Percentiles rank a stretch among this genome's conserved stretches.
These are phyloP conservation scores for Dromas ardeola DNA, from an alignment of 2,113 vertebrate species.

Conservation along the genomic window DNA sequence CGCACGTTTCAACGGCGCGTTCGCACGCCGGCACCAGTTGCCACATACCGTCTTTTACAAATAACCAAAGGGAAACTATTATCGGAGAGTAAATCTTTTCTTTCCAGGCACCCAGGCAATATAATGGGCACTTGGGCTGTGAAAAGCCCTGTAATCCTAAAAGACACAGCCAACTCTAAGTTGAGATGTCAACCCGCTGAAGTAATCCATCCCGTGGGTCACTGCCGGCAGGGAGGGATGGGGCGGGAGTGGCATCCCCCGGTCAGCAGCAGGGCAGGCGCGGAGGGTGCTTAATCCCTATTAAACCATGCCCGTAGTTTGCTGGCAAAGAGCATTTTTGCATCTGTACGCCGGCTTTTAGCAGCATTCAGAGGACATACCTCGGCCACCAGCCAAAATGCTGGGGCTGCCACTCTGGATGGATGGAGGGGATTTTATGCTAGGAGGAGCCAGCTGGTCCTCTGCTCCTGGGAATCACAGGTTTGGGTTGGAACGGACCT, in stretches of 20 bases:
- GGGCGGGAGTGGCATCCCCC: fast-evolving
- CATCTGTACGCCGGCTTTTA: not conserved
- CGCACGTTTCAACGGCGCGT: fast-evolving
- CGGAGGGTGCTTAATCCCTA: not conserved
- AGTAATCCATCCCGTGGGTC: not conserved
- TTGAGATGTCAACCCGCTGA: not conserved
- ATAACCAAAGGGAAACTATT: not conserved
- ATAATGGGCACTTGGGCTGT: not conserved
- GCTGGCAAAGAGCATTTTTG: not conserved
- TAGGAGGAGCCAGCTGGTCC: not conserved
- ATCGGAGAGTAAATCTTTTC: not conserved
- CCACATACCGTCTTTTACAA: fast-evolving
- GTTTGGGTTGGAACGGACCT: not conserved
- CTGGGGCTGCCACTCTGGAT: not conserved
- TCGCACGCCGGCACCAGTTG: fast-evolving
- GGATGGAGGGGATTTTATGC: not conserved
- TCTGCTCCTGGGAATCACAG: not conserved
- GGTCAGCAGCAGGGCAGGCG: not conserved
- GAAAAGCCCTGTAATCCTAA: slow-evolving; percentile 24
- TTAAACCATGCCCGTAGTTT: not conserved
- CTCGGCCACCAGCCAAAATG: not conserved
- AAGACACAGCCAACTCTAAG: not conserved
- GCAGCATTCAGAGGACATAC: not conserved
- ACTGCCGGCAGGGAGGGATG: fast-evolving
- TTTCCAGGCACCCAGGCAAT: slow-evolving; percentile 5